Evolutionary conservation across 2,888 invertebrate species (phyloP).

Genomic region (Malthinus flaveolus): DNA sequence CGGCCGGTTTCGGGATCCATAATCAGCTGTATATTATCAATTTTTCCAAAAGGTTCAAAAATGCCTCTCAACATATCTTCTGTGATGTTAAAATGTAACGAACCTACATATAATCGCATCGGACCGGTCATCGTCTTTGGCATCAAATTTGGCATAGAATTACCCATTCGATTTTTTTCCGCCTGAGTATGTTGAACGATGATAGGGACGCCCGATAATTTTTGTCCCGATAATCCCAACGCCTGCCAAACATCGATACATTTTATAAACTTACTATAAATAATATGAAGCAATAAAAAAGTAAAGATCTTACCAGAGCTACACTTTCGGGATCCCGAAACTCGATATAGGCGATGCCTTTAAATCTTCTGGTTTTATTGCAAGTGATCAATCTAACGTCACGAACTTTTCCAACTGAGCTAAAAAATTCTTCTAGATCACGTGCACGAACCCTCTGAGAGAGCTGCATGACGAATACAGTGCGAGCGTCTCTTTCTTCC

Average conservation of each 20-base stretch:
- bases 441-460: conserved; percentile 91
- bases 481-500: conserved; percentile 97
- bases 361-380: conserved; percentile 97
- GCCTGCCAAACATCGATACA: conserved; percentile 62
- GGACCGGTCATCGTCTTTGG: conserved; percentile 91
- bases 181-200: conserved; percentile 98
- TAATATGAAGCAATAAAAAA: background rate
- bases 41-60: conserved; percentile 98
- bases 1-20: conserved; percentile 93
- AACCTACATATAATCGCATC: conserved; percentile 96
- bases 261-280: background rate
- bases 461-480: conserved; percentile 98
- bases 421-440: conserved; percentile 98
- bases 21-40: conserved; percentile 92
- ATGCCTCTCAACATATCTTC: conserved; percentile 98
- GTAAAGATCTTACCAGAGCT: conserved; percentile 69
- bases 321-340: conserved; percentile 98
- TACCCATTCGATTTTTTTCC: conserved; percentile 91
- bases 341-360: conserved; percentile 99
- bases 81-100: conserved; percentile 96
- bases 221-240: conserved; percentile 93
- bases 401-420: conserved; percentile 96
- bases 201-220: conserved; percentile 92
- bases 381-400: conserved; percentile 99
- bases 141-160: conserved; percentile 80